Base-by-base conservation (phyloP, 2,888 invertebrate species). In the Terebella lapidaria region DNA sequence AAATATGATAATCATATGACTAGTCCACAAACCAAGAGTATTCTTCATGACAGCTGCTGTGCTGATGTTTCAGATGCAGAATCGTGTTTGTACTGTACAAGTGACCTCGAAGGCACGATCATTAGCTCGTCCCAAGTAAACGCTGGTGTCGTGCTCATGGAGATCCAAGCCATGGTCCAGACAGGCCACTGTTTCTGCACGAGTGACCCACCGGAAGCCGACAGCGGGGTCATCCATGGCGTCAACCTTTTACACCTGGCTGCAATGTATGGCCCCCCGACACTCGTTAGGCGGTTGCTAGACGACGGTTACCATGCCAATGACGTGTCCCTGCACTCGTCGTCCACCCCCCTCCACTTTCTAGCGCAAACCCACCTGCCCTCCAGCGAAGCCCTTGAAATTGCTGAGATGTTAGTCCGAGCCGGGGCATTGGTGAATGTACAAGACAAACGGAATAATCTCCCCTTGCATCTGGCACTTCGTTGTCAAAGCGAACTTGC, bases 211-310 rank as follows among this genome's bases (percentile, higher is more conserved):
- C n/a, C 35, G 10, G 35, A 35, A 10, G 18, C 10, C 35, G 35
- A 18, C 35, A 35, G 18, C 35, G 10, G 35, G 10, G 35, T 15
- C 10, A 18, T 35, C 35, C 18, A n/a, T 4, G 29, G 42, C 3
- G 53, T 58, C 20, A 54, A 52, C 54, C 54, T 58, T 15, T 22
- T 58, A 18, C 58, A 58, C 46, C 42, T 45, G 3, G 58, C 47
- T 2, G 54, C 54, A 2, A 45, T n/a, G 24, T 52, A 54, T n/a
- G 54, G 54, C n/a, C 58, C 42, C 28, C 28, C 54, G 1, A 22
- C 15, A 4, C 54, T 58, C 26, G 28, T 58, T 15, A n/a, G 54
- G 2, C n/a, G 42, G 28, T 28, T 58, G 24, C 54, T 58, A 20
- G 54, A 54, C 20, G 15, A 25, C 3, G 58, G 58, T 3, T 35